A percentile compares a stretch with the other conserved stretches of the same genome.
phyloP scores from a whole-genome alignment of 1,140 invertebrate species.

The Sminthurides bifidus region DNA sequence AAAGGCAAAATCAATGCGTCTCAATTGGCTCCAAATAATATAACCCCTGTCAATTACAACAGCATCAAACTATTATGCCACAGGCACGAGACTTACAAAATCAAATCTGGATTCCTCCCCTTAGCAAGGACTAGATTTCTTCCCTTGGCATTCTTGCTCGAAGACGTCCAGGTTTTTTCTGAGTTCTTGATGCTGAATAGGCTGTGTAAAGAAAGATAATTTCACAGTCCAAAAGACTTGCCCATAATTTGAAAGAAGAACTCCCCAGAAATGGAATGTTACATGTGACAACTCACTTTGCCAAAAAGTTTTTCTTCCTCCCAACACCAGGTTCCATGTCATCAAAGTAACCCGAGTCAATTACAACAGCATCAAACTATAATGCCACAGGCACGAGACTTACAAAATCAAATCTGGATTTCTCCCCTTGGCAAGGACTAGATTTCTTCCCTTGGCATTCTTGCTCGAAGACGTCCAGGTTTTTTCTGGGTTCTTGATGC shows the following conservation, averaged over 20 bases:
- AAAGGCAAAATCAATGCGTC: too few relatives aligned
- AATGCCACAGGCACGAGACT: background rate
- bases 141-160: conserved; percentile 21
- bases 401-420: background rate
- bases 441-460: conserved; percentile 27
- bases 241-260: background rate
- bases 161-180: conserved; percentile 14
- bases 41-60: background rate
- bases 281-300: background rate
- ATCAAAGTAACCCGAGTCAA: conserved; percentile 9
- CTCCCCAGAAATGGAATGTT: background rate
- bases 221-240: too few relatives aligned
- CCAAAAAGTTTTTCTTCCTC: conserved; percentile 22
- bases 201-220: conserved; percentile 11
- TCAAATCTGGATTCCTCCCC: conserved; percentile 5
- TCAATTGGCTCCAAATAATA: too few relatives aligned
- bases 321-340: conserved; percentile 18
- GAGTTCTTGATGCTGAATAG: conserved; percentile 23
- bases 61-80: background rate
- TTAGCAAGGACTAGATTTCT: conserved; percentile 26
- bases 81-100: background rate
- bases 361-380: background rate
- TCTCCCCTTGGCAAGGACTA: conserved; percentile 19
- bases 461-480: conserved; percentile 10
- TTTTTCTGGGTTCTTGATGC: conserved; percentile 20